Evolutionary conservation across 2,888 invertebrate genomes (phyloP), one percentile per base, ranked within the genome.

Genomic region (Eilema depressum): DNA sequence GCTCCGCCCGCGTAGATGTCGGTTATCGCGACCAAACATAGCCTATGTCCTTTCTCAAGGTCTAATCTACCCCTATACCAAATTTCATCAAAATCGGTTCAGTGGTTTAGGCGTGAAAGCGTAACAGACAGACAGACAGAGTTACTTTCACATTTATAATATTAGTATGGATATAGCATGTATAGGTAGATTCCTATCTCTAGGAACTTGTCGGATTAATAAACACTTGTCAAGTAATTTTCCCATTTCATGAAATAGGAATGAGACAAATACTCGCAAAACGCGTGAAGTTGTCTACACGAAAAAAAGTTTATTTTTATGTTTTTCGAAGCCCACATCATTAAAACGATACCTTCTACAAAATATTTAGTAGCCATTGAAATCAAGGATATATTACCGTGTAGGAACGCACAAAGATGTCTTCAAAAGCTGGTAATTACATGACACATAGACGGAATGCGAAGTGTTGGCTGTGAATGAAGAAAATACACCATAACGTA

Each of bases 401-500:
- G 10, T 53, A 23, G 23, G n/a, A 30, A 53, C 23, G 12, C 28
- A 47, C 28, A 23, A 28, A 14, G n/a, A n/a, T 28, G 23, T n/a
- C 11, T 20, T 47, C 28, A 17, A 65, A 14, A 30, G 53, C 28
- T 65, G 28, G 23, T 47, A 53, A 57, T 57, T 66, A 57, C 3
- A 17, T n/a, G 63, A 37, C 17, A 63, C 25, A 26, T 26, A 25
- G 25, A 63, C 10, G 20, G 25, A 63, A 41, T 66, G 57, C 25
- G 33, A 66, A 57, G 33, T 66, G 11, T 57, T 57, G 4, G 8
- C 37, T 33, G 33, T 57, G 33, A 57, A 37, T 57, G 37, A 30
- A n/a, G 33, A 57, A 26, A 64, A 53, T 11, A 30, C 57, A 56
- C 56, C n/a, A 37, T 66, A 57, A 57, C 25, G 33, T 25, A 33